Evolutionary conservation across 1,140 invertebrate species (phyloP), one percentile per base, ranked within the genome.

Genomic region (Lepidurus arcticus): DNA sequence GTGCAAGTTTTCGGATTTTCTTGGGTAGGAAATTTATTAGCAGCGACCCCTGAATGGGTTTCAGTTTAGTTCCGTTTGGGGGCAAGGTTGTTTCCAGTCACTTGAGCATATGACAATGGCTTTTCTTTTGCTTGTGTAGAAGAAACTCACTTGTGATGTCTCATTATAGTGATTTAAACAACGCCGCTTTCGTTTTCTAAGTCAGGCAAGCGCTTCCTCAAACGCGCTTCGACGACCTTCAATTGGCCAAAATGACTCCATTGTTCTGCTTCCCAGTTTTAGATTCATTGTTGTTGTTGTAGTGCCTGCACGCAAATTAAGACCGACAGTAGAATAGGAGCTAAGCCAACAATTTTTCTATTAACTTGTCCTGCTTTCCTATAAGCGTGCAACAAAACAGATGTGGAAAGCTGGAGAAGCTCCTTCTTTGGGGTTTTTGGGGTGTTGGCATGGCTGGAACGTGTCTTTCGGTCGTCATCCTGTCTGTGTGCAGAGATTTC

Each of bases 111-210:
- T 1, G 21, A 1, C 8, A 65, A 65, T 16, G 16, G 4, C 53
- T 65, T 65, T 65, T 65, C n/a, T 65, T 26, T 26, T 34, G 34
- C 34, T 4, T 34, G 34, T 34, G 2, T 34, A 34, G 34, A 34
- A 34, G 34, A 34, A 65, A 7, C n/a, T 65, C 7, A 47, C 16
- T 65, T 65, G 34, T 65, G 6, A n/a, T 16, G 16, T 65, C 3
- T 65, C 53, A 1, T 16, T 65, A 1, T 65, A 16, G 16, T 16
- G 53, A 34, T 34, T 34, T 65, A 65, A 65, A 7, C 21, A 65
- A 65, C 21, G n/a, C n/a, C 53, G 21, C 53, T 65, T 65, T 65
- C 53, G 53, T 65, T 65, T 65, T 47, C 21, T 65, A 13, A n/a
- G 6, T 13, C 16, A 65, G 13, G 21, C 53, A 65, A 65, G 53